These are phyloP conservation scores for Malthinus seriepunctatus DNA, from an alignment of 2,888 invertebrate species.

Conservation along the genomic window DNA sequence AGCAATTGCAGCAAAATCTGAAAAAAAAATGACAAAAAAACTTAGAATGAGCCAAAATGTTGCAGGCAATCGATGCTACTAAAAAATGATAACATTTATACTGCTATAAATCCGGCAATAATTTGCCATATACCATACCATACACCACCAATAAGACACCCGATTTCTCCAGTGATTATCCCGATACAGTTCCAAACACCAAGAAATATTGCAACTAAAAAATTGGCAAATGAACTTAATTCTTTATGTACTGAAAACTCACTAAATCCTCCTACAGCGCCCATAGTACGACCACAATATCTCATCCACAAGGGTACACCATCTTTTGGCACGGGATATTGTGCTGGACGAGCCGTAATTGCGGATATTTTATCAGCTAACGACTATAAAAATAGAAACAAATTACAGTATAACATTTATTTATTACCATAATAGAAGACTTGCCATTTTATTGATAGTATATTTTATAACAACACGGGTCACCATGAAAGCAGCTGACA, in stretches of 20 bases:
- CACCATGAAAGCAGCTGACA: slow-evolving; percentile 6
- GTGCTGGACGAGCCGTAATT: slow-evolving; percentile 80
- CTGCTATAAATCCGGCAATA: slow-evolving; percentile 84
- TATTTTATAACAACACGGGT: not conserved
- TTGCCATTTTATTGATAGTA: slow-evolving; percentile 7
- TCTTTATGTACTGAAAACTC: slow-evolving; percentile 53
- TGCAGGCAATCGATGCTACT: slow-evolving; percentile 5
- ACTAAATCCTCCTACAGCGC: slow-evolving; percentile 84
- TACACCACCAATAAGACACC: slow-evolving; percentile 77
- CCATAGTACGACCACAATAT: slow-evolving; percentile 80
- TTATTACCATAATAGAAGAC: not conserved
- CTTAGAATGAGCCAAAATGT: not conserved
- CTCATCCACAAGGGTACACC: slow-evolving; percentile 90
- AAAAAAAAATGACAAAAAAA: not conserved
- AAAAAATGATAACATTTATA: slow-evolving; percentile 48
- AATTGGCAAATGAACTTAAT: not conserved
- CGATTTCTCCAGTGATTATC: slow-evolving; percentile 64
- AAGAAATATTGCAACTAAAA: slow-evolving; percentile 81
- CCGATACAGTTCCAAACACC: slow-evolving; percentile 76
- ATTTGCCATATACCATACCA: slow-evolving; percentile 87
- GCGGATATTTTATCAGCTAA: slow-evolving; percentile 78
- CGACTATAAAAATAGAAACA: slow-evolving; percentile 59
- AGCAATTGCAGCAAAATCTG: not conserved
- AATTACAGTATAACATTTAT: not conserved
- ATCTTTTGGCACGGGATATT: slow-evolving; percentile 76